Base-by-base conservation (phyloP, 2,797 vertebrate genomes). In the Scolopax bukidnonensis region DNA sequence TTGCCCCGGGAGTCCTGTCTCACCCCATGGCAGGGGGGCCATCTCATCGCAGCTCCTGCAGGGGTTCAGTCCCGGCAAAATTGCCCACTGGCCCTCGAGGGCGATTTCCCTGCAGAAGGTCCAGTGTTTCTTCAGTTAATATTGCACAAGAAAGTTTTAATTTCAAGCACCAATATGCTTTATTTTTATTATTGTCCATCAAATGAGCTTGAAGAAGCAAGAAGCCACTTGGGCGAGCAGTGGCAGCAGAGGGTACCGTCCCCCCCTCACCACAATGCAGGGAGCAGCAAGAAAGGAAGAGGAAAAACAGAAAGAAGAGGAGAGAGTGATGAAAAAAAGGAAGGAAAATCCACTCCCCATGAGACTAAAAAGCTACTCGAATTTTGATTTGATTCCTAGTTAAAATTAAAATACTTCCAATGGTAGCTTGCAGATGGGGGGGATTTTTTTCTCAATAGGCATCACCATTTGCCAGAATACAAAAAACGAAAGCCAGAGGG, bases 41-140 rank as follows among this genome's bases (percentile, higher is more conserved):
- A 1, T 70, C 4, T 0, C 19, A 6, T 0, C 0, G 64, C 50
- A 43, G 27, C 38, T 59, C 59, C 57, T 3, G 1, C 1, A 3
- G 27, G 25, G 36, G 59, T 24, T 41, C 14, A 7, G 28, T 41
- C 38, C 38, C 30, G 48, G 65, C 67, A n/a, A n/a, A 0, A 1
- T 40, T 54, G 11, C 18, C 65, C 5, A 1, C 61, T 13, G 23
- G 23, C 54, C 11, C 3, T 2, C 47, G n/a, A 17, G 14, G 33
- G 32, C 36, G 41, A 11, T 6, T 19, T 27, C 17, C 53, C 57
- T 43, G 57, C 25, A 28, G 50, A 77, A 81, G 19, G 23, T 47
- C 20, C 70, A 43, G 73, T 10, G 2, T 11, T 60, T 36, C 48
- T 59, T 10, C 79, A 33, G 79, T 27, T 30, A 11, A 16, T 21